Base-by-base conservation (phyloP, 1,140 invertebrate species). In the Globodera ellingtonae region DNA sequence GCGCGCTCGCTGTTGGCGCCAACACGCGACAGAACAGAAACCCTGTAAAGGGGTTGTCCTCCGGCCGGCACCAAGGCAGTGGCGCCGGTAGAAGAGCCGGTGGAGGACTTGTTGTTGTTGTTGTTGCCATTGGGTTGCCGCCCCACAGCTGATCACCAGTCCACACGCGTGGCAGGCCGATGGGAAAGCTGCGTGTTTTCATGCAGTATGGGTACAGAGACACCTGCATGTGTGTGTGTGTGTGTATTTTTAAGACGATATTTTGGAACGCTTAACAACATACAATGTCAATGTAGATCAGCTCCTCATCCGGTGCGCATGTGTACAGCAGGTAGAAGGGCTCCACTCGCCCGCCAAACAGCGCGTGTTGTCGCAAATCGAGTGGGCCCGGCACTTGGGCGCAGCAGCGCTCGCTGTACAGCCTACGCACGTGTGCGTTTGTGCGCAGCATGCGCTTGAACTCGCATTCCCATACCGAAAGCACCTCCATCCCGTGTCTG, bases 161-260 rank as follows among this genome's bases (percentile, higher is more conserved):
- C 72, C 52, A 48, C 52, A 73, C 47, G 59, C 4, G 10, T 6
- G 75, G 75, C 15, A 35, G 8, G 0, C 75, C 75, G 24, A 72
- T 72, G 10, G 75, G 75, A 18, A 77, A 77, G 3, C 7, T 8
- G 2, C 67, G 21, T 13, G 59, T 13, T 18, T 77, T 77, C 75
- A 77, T 77, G 21, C 62, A 62, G 35, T 73, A 77, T 6, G 75
- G 75, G 59, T 77, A 77, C 24, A 77, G 44, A 2, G n/a, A 24
- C 13, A 77, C 75, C 75, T 77, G n/a, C n/a, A n/a, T n/a, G n/a
- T n/a, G 35, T 35, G 35, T 35, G 35, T 35, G 35, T 35, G 35
- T 35, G 35, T 24, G 24, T n/a, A n/a, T n/a, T n/a, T n/a, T n/a
- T n/a, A n/a, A n/a, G n/a, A n/a, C n/a, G n/a, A n/a, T n/a, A n/a